A percentile compares a stretch with the other conserved stretches of the same genome.
These are phyloP conservation scores for Labia minor DNA, from an alignment of 2,888 invertebrate species.

Conservation along the genomic window DNA sequence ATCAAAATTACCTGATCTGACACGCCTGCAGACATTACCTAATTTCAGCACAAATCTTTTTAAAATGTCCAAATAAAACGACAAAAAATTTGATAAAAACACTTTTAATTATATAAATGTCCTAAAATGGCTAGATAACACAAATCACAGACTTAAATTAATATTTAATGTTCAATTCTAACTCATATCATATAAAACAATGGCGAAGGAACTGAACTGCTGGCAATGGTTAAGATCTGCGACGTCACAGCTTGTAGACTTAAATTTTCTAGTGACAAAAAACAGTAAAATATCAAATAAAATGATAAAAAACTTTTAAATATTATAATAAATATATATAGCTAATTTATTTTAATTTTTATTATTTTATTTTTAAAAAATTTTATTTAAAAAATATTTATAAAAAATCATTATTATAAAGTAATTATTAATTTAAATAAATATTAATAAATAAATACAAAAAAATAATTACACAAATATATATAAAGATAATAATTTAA, in stretches of 20 bases:
- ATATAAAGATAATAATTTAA: neutral
- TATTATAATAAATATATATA: neutral
- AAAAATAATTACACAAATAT: neutral
- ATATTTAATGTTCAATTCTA: neutral
- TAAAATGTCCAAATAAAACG: slow-evolving; percentile 14
- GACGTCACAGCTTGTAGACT: neutral
- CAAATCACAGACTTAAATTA: slow-evolving; percentile 7
- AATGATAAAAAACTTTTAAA: neutral
- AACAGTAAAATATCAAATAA: neutral
- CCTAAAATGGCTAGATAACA: neutral
- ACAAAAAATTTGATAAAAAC: neutral
- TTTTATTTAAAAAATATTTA: neutral
- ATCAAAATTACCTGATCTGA: slow-evolving; percentile 64
- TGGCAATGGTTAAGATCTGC: slow-evolving; percentile 3
- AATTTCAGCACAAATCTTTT: slow-evolving; percentile 26
- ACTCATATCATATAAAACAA: slow-evolving; percentile 13
- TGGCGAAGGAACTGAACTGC: slow-evolving; percentile 7
- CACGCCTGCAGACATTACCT: slow-evolving; percentile 75
- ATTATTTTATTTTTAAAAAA: neutral
- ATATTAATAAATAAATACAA: neutral
- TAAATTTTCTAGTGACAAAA: neutral
- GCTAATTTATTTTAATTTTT: neutral
- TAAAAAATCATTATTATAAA: neutral
- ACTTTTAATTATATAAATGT: slow-evolving; percentile 14
- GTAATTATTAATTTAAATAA: neutral